Evolutionary conservation across 2,113 vertebrate genomes (phyloP), one percentile per base, ranked within the genome.

Genomic region (Hyperopisus bebe): DNA sequence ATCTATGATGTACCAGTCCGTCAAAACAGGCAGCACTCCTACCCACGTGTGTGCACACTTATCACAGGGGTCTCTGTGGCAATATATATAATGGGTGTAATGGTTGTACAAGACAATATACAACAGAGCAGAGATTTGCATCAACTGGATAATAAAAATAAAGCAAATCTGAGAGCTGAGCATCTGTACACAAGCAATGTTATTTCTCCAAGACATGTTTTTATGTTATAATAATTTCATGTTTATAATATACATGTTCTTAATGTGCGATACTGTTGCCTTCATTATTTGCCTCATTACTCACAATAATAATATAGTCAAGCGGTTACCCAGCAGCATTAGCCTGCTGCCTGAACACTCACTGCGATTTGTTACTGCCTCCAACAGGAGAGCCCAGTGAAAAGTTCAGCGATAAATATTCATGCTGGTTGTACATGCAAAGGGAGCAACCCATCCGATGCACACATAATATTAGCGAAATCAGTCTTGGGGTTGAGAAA

Each of bases 341-440:
- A 66, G 55, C 24, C 51, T n/a, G 44, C 53, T 88, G 87, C 87
- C 27, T 66, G 39, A 35, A 53, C 50, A 6, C 50, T 53, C 24
- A 35, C 85, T 44, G 51, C 19, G 3, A 62, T 42, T 87, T 58
- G 27, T 58, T 19, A 55, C 86, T 24, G 86, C n/a, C 50, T 55
- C 51, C 17, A 58, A 88, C 51, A n/a, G 51, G 31, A 53, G 50
- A 35, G 53, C 10, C 24, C n/a, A 58, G 55, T 44, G 39, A 62
- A 88, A 88, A 66, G 87, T 88, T 88, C 87, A 88, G 55, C 6
- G 19, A 88, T 88, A 53, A 88, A 88, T 88, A 88, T 88, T 88
- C 87, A 88, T 46, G 55, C 87, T 66, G 19, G 11, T 88, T 21
- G 31, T 19, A 66, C 31, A 21, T n/a, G 53, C 39, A 66, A 53